phyloP scores from a whole-genome alignment of 2,113 vertebrate genomes.

The Tyrannus savana region DNA sequence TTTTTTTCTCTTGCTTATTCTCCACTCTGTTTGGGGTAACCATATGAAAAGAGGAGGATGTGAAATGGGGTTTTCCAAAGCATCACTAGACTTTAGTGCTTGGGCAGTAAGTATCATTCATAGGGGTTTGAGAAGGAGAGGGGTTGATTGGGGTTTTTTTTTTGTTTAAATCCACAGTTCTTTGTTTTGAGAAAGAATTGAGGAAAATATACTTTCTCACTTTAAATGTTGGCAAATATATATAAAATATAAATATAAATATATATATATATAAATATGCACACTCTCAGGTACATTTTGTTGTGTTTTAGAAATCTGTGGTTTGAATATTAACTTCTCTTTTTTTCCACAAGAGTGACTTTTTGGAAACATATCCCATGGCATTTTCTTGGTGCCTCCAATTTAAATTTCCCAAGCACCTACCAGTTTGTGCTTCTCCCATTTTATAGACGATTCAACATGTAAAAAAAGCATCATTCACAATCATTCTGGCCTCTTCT shows the following conservation, averaged over 20 bases:
- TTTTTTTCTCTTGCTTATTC: not conserved
- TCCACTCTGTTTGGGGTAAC: constrained; percentile 56
- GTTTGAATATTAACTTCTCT: constrained; percentile 60
- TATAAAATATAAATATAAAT: constrained; percentile 58
- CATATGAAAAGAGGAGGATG: constrained; percentile 20
- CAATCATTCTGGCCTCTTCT: not conserved
- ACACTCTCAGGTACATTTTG: constrained; percentile 79
- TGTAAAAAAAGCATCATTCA: not conserved
- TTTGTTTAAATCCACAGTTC: constrained; percentile 60
- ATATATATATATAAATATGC: constrained; percentile 70
- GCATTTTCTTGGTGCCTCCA: constrained; percentile 26
- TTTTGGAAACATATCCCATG: not conserved
- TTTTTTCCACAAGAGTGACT: constrained; percentile 35
- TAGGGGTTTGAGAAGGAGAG: not conserved
- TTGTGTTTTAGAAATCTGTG: constrained; percentile 76
- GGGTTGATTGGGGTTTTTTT: not conserved
- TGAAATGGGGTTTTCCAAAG: constrained; percentile 29
- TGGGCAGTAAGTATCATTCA: constrained; percentile 1
- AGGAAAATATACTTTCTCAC: constrained; percentile 63
- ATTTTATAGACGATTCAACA: not conserved
- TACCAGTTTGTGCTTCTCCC: not conserved
- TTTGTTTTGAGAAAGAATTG: constrained; percentile 57
- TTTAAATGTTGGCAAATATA: constrained; percentile 66
- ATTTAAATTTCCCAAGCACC: constrained; percentile 27
- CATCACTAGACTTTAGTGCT: constrained; percentile 14